Evolutionary conservation across 2,797 vertebrate genomes (phyloP).

Genomic region (Podarcis siculus): DNA sequence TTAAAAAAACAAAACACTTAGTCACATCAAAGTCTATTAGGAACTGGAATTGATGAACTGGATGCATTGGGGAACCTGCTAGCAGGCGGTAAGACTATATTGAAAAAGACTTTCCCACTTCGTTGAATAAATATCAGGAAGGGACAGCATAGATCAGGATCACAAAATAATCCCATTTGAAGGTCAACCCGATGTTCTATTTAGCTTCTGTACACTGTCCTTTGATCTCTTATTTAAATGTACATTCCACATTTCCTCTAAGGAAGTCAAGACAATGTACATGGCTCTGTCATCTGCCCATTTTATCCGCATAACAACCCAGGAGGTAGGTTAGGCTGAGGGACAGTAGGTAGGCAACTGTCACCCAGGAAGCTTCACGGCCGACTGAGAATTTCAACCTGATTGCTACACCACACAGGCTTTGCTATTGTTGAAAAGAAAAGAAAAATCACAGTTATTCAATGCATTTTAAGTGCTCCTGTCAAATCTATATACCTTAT

Average conservation of each 20-base stretch:
- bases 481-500: neutral
- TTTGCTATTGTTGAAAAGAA: neutral
- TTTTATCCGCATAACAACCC: too few relatives aligned
- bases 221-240: neutral
- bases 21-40: slow-evolving; percentile 15
- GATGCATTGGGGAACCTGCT: neutral
- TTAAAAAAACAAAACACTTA: slow-evolving; percentile 4
- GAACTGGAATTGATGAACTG: slow-evolving; percentile 18
- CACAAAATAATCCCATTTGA: neutral
- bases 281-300: too few relatives aligned
- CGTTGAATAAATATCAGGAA: neutral
- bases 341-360: too few relatives aligned
- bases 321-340: too few relatives aligned
- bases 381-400: neutral
- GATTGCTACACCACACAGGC: neutral
- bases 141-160: neutral
- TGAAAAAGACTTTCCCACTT: neutral
- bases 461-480: neutral
- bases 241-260: neutral
- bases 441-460: neutral
- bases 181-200: neutral
- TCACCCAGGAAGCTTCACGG: too few relatives aligned
- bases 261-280: neutral
- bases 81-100: neutral
- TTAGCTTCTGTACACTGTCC: neutral